Percentiles rank a stretch among this genome's conserved stretches.
Conservation (phyloP, 2,113 vertebrate genomes). For the Crotalus tigris region DNA sequence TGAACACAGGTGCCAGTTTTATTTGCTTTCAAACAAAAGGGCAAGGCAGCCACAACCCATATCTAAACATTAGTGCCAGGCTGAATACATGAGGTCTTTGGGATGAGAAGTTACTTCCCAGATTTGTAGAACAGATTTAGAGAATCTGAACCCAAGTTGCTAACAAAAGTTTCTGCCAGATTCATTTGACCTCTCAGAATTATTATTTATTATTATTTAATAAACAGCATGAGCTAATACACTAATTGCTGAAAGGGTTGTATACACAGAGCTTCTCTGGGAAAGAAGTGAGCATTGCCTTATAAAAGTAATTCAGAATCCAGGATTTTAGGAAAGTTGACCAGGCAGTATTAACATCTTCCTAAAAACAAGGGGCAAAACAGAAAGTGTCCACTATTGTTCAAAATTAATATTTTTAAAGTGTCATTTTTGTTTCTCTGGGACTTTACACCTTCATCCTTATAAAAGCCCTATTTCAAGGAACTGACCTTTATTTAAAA, state of each 20-base stretch:
- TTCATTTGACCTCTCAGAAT: not conserved
- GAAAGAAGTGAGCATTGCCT: not conserved
- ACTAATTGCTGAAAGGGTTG: not conserved
- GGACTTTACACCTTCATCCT: not conserved
- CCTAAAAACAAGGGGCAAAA: not conserved
- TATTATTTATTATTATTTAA: not conserved
- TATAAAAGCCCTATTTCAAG: not conserved
- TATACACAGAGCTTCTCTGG: not conserved
- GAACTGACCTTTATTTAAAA: not conserved
- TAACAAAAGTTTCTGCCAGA: not conserved
- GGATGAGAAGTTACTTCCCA: not conserved
- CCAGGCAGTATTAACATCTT: not conserved
- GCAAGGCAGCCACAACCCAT: not conserved
- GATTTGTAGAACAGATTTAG: not conserved
- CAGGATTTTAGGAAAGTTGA: not conserved
- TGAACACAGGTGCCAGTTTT: slow-evolving; percentile 7
- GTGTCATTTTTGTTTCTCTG: not conserved
- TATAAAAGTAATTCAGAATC: not conserved
- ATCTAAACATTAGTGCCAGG: not conserved
- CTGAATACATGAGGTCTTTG: not conserved
- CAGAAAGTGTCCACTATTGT: not conserved
- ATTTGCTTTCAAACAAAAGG: slow-evolving; percentile 12
- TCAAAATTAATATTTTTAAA: not conserved
- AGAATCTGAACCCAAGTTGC: not conserved
- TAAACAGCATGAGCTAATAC: not conserved